Conservation (phyloP, 2,113 vertebrate species). For the Oceanodroma tethys region DNA sequence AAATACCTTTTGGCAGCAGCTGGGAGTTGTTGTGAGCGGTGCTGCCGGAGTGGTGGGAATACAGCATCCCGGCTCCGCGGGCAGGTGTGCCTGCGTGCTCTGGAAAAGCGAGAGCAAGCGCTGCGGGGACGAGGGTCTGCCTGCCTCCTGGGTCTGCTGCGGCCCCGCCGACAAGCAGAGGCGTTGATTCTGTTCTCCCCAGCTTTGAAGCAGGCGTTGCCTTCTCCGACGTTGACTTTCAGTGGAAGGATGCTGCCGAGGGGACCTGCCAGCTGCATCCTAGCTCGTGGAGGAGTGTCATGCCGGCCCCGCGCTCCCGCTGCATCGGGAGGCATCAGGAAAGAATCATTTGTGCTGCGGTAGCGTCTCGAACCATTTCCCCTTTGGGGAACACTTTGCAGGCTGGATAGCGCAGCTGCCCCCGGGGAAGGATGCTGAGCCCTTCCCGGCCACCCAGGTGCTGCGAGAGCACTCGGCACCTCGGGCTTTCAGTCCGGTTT, state of each 20-base stretch:
- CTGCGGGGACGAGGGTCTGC: not conserved
- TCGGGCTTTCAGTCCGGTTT: fast-evolving
- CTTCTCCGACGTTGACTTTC: not conserved
- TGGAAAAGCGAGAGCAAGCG: not conserved
- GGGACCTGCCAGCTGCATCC: not conserved
- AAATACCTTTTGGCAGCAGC: constrained; percentile 85
- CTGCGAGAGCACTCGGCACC: not conserved
- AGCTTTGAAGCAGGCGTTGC: not conserved
- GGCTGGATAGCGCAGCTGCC: not conserved
- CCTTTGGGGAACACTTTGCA: not conserved
- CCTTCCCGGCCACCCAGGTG: not conserved
- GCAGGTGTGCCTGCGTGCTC: constrained; percentile 48
- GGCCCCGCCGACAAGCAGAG: not conserved
- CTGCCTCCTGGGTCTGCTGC: not conserved
- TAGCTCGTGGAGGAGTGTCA: not conserved
- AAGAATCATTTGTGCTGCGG: fast-evolving
- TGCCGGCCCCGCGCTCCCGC: fast-evolving
- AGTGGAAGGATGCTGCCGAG: not conserved
- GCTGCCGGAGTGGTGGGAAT: constrained; percentile 51
- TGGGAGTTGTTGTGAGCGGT: constrained; percentile 76
- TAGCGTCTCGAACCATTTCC: not conserved
- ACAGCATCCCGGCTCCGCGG: not conserved
- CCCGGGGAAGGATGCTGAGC: not conserved
- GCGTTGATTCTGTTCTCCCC: not conserved
- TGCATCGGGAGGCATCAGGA: not conserved